Evolutionary conservation across 2,888 invertebrate species (phyloP), one percentile per base, ranked within the genome.

Genomic region (Noctua fimbriata): DNA sequence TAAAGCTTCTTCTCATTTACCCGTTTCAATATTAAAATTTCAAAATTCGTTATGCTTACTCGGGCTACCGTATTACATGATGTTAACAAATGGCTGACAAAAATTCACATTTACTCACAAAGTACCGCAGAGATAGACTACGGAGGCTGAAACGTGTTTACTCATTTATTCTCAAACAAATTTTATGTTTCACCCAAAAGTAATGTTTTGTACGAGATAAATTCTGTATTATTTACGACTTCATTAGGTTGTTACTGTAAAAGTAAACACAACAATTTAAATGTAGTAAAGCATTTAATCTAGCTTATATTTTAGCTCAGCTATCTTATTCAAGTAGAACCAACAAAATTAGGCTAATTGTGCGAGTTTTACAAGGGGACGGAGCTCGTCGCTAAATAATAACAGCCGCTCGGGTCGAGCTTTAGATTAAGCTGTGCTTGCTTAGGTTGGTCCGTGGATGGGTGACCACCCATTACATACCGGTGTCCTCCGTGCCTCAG

Each of bases 41-140:
- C 36, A 69, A 82, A 66, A 67, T 70, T 49, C 28, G 67, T 74
- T 71, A 63, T 72, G 63, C 49, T 36, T 32, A 32, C 32, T 32
- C 32, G 18, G 18, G 36, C 14, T 73, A 65, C 60, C 36, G 52
- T 78, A 55, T 73, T 44, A 73, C 47, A 55, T 44, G 49, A 69
- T 73, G 75, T 85, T 84, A 79, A 87, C 72, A 87, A 87, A 88
- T 82, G 71, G 77, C 84, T 47, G 69, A 76, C 84, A 77, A 65
- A 52, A 73, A 82, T 78, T 72, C 69, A 81, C 82, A 78, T 87
- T 76, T 75, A 79, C 69, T 79, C 73, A 81, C 69, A 77, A 79
- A 76, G 69, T 86, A 71, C 79, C 63, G 58, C 69, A 77, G 24
- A 81, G 78, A 87, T 73, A 88, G 32, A 79, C 79, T 60, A 69